Conservation (phyloP, 2,888 invertebrate genomes). For the Ceraclea dissimilis region DNA sequence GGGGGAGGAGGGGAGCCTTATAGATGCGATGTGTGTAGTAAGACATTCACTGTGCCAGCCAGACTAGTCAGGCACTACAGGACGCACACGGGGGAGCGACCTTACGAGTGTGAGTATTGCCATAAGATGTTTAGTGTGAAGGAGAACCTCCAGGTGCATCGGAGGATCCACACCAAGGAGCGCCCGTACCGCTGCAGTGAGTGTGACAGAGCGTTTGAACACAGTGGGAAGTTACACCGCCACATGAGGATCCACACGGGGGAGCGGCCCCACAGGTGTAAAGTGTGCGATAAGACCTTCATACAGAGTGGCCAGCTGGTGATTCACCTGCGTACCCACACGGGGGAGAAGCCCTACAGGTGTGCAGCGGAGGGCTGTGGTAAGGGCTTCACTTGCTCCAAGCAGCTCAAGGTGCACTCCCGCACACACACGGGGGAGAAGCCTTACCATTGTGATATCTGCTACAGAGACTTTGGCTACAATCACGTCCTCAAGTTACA, state of each 20-base stretch:
- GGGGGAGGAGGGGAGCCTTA: conserved; percentile 61
- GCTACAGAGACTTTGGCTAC: conserved; percentile 84
- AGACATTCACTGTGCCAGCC: conserved; percentile 86
- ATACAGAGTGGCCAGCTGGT: conserved; percentile 88
- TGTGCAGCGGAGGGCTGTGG: conserved; percentile 76
- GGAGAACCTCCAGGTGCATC: conserved; percentile 84
- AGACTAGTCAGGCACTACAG: conserved; percentile 77
- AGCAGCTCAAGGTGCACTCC: conserved; percentile 85
- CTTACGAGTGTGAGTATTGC: conserved; percentile 87
- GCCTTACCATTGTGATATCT: conserved; percentile 86
- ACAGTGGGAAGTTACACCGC: conserved; percentile 81
- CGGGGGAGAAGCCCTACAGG: conserved; percentile 79
- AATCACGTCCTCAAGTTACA: conserved; percentile 86
- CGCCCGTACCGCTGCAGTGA: conserved; percentile 85
- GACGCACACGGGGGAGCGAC: conserved; percentile 86
- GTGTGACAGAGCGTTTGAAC: conserved; percentile 83
- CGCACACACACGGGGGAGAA: conserved; percentile 87
- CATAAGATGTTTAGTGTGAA: conserved; percentile 89
- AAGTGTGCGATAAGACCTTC: conserved; percentile 81
- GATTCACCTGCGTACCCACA: conserved; percentile 85
- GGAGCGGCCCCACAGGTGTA: conserved; percentile 83
- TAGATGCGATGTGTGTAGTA: conserved; percentile 82
- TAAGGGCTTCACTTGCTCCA: conserved; percentile 87
- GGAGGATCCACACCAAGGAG: conserved; percentile 86
- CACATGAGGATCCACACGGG: conserved; percentile 89